A percentile compares a stretch with the other conserved stretches of the same genome.
Evolutionary conservation across 2,113 vertebrate genomes (phyloP).

Genomic region (Sigmodon hispidus): DNA sequence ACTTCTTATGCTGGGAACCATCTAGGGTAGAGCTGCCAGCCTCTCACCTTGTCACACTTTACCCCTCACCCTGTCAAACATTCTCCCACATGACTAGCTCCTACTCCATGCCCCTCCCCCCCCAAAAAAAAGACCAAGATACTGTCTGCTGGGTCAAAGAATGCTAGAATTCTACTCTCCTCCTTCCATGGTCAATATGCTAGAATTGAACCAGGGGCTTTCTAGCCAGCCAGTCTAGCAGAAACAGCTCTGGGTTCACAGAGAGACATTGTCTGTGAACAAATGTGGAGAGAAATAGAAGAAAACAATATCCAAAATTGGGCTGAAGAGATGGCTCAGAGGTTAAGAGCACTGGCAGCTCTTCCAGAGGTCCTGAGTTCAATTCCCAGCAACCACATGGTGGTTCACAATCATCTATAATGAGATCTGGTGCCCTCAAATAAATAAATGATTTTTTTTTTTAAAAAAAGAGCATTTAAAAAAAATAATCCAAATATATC

Average conservation of each 20-base stretch:
- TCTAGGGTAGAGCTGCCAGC: neutral
- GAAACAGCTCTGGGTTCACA: neutral
- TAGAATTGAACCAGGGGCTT: no score
- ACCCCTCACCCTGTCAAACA: neutral
- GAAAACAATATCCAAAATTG: neutral
- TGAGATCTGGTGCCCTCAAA: no score
- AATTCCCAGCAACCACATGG: no score
- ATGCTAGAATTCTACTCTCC: neutral
- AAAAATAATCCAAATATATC: no score
- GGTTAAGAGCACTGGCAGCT: no score
- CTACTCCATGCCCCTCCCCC: neutral
- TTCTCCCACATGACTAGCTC: neutral
- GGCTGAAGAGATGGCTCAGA: no score
- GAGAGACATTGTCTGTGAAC: neutral
- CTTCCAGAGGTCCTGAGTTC: no score
- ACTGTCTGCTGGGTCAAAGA: neutral
- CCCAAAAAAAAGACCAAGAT: neutral
- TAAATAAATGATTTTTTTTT: no score
- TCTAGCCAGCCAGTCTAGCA: neutral
- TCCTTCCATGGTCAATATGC: neutral
- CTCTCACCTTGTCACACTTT: neutral
- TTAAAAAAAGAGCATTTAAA: no score
- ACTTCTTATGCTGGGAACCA: neutral
- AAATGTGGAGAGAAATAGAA: neutral
- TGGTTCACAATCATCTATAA: no score